These are phyloP conservation scores for Diabrotica balteata DNA, from an alignment of 2,888 invertebrate genomes.

Conservation along the genomic window DNA sequence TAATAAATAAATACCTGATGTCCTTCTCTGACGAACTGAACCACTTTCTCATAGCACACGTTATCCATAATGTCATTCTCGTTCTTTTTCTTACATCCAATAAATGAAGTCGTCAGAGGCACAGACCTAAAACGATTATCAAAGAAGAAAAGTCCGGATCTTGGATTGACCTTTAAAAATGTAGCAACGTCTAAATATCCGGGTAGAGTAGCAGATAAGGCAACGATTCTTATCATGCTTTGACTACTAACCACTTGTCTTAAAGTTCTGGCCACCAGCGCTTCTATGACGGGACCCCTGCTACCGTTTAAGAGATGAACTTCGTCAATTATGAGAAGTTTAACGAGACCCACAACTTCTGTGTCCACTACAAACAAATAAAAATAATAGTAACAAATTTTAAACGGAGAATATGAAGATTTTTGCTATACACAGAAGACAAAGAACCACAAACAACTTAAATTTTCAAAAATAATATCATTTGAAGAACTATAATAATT, in stretches of 20 bases:
- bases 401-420: too few relatives aligned
- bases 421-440: too few relatives aligned
- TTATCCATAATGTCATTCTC: slow-evolving; percentile 82
- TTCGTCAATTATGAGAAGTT: slow-evolving; percentile 94
- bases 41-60: slow-evolving; percentile 91
- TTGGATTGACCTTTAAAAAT: slow-evolving; percentile 92
- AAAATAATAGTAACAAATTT: background rate
- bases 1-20: slow-evolving; percentile 72
- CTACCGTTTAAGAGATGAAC: slow-evolving; percentile 97
- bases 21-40: slow-evolving; percentile 82
- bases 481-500: too few relatives aligned
- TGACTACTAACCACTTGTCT: slow-evolving; percentile 91
- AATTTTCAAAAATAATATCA: too few relatives aligned
- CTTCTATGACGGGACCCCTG: slow-evolving; percentile 96
- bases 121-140: slow-evolving; percentile 89
- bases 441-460: too few relatives aligned
- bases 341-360: slow-evolving; percentile 87
- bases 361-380: slow-evolving; percentile 72
- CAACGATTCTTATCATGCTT: slow-evolving; percentile 96
- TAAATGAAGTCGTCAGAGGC: slow-evolving; percentile 89
- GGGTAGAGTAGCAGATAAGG: slow-evolving; percentile 95
- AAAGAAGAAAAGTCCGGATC: slow-evolving; percentile 92
- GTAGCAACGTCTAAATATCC: slow-evolving; percentile 96
- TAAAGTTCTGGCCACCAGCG: slow-evolving; percentile 93
- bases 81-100: slow-evolving; percentile 61